phyloP scores from a whole-genome alignment of 2,888 invertebrate species.

The Eretmocerus hayati region DNA sequence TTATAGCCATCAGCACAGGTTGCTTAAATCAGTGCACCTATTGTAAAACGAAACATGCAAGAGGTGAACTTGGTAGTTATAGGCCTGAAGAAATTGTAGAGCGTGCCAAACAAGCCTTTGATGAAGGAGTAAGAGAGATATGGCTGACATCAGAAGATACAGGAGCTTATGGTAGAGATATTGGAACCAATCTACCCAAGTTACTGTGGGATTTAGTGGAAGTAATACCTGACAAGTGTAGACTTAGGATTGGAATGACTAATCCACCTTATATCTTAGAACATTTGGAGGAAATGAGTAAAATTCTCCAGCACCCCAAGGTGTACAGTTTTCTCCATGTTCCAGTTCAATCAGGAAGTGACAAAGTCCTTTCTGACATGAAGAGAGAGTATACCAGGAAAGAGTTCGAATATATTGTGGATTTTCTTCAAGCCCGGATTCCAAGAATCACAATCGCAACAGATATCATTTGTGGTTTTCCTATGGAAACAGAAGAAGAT shows the following conservation, averaged over 20 bases:
- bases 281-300: constrained; percentile 82
- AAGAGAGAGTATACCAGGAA: constrained; percentile 86
- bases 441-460: constrained; percentile 91
- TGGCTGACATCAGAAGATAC: constrained; percentile 99
- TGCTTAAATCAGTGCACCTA: constrained; percentile 98
- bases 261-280: constrained; percentile 98
- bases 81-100: constrained; percentile 81
- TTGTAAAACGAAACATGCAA: constrained; percentile 95
- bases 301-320: constrained; percentile 76
- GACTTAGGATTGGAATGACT: constrained; percentile 91
- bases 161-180: constrained; percentile 94
- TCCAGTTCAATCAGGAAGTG: constrained; percentile 97
- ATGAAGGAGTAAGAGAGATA: constrained; percentile 90
- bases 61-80: constrained; percentile 95
- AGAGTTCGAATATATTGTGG: constrained; percentile 85
- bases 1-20: constrained; percentile 92
- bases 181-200: constrained; percentile 80
- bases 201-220: constrained; percentile 79
- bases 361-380: constrained; percentile 90
- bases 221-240: constrained; percentile 66
- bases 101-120: constrained; percentile 77
- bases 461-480: constrained; percentile 97
- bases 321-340: constrained; percentile 96
- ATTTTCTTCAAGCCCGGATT: constrained; percentile 74
- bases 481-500: constrained; percentile 85